Conservation (phyloP, 2,888 invertebrate species). For the Halictus ligatus region DNA sequence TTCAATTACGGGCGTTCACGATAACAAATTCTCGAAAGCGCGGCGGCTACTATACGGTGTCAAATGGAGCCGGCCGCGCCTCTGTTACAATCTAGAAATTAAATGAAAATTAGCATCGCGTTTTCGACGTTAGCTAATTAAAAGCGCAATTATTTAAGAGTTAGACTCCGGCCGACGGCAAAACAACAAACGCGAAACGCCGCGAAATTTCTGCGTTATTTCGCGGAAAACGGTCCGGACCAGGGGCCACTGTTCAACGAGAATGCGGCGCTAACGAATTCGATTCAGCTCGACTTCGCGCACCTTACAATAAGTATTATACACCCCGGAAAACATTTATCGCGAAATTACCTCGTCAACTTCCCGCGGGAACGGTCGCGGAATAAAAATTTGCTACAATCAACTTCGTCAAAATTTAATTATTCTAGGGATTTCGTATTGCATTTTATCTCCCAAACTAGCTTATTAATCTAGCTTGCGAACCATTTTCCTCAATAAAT, state of each 20-base stretch:
- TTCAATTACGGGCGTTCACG: constrained; percentile 47
- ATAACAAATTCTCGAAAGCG: constrained; percentile 43
- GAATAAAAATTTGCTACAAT: background rate
- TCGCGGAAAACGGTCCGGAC: background rate
- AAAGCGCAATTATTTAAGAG: constrained; percentile 59
- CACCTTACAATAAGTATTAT: background rate
- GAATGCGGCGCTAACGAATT: background rate
- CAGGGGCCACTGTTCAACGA: background rate
- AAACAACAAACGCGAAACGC: constrained; percentile 24
- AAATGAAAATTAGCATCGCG: constrained; percentile 52
- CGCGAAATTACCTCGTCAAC: constrained; percentile 5
- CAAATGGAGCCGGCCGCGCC: constrained; percentile 23
- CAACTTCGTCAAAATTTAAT: background rate
- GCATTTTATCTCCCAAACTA: background rate
- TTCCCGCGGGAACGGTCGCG: background rate
- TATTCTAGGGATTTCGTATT: background rate
- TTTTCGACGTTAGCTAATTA: constrained; percentile 57
- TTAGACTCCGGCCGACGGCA: constrained; percentile 18
- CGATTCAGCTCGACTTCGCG: constrained; percentile 7
- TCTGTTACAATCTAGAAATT: constrained; percentile 48
- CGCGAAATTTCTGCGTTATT: constrained; percentile 32
- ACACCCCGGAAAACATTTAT: background rate
- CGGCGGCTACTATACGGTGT: constrained; percentile 15
- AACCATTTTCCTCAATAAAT: background rate
- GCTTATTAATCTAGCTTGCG: background rate